Evolutionary conservation across 2,888 invertebrate species (phyloP), one percentile per base, ranked within the genome.

Genomic region (Neelides folsomi): DNA sequence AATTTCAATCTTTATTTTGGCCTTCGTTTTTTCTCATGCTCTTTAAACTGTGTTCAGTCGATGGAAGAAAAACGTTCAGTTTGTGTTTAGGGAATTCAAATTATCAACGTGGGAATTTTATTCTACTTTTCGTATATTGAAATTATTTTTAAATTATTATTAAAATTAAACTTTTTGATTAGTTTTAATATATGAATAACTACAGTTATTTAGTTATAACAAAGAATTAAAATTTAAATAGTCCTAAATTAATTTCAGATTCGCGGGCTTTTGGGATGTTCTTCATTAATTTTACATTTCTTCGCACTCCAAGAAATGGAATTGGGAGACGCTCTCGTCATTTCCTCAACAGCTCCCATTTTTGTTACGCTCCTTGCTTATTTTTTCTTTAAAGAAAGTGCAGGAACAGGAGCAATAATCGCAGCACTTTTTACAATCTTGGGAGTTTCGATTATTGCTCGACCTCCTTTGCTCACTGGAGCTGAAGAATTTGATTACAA

Each of bases 401-500:
- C 27, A 6, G 34, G 34, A 19, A 5, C 19, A 2, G 20, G 20
- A 20, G 27, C 45, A 12, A 16, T 45, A 6, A 2, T 34, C 34
- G 13, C 27, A n/a, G 49, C 43, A 5, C 2, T 49, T 2, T 15
- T 49, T 9, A 43, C 49, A n/a, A 12, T 49, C 16, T 12, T 27
- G 7, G 49, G 49, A 13, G 49, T 49, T 3, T 35, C 19, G 6
- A 39, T 49, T 13, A 49, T 49, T 16, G 35, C 43, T n/a, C 27
- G 49, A 42, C 49, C 49, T 34, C 49, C 49, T 15, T 15, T 49
- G 3, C 13, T 49, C 2, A 49, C 49, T 5, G 49, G 49, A 43
- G 34, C 27, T 12, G 36, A 42, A 18, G 36, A 35, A 18, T 49
- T 39, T 18, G 40, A 43, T 35, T n/a, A 15, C 3, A 35, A 49